Evolutionary conservation across 2,113 vertebrate species (phyloP), one percentile per base, ranked within the genome.

Genomic region (Gnathonemus longibarbis): DNA sequence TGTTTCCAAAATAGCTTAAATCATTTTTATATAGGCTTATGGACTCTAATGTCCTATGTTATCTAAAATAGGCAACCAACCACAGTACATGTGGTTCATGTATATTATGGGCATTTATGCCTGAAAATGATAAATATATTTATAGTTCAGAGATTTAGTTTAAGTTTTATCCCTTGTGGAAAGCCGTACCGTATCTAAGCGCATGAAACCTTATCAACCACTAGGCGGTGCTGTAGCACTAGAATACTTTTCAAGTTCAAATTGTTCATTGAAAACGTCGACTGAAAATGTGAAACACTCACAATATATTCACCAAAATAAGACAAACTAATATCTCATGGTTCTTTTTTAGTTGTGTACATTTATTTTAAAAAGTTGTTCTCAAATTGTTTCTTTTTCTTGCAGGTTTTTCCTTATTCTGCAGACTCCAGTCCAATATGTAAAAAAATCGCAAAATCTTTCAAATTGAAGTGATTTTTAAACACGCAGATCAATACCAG

Each of bases 121-220:
- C 80, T 48, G 80, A 84, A 84, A 84, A 84, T 45, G 45, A n/a
- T 42, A n/a, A n/a, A 84, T 84, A 46, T 21, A 48, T 84, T 84
- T 84, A 10, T 48, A 24, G 17, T 84, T 45, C 9, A 48, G 46
- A 9, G 19, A 84, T n/a, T n/a, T n/a, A n/a, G n/a, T n/a, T n/a
- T n/a, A n/a, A n/a, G n/a, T n/a, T 35, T 39, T 39, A 77, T 77
- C 5, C 13, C 27, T 74, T 15, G 13, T 35, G 31, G 42, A 48
- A 11, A 21, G n/a, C 19, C 45, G 7, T 7, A 9, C 77, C 7
- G 19, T 48, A 5, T 24, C 17, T 84, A 84, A 3, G 45, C 45
- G 17, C 39, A 84, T n/a, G 80, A 84, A 45, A 83, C 6, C 17
- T 46, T 84, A 24, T 84, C 8, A 2, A n/a, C 70, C 70, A 77